phyloP scores from a whole-genome alignment of 2,888 invertebrate species.

The Drosophila mimica region DNA sequence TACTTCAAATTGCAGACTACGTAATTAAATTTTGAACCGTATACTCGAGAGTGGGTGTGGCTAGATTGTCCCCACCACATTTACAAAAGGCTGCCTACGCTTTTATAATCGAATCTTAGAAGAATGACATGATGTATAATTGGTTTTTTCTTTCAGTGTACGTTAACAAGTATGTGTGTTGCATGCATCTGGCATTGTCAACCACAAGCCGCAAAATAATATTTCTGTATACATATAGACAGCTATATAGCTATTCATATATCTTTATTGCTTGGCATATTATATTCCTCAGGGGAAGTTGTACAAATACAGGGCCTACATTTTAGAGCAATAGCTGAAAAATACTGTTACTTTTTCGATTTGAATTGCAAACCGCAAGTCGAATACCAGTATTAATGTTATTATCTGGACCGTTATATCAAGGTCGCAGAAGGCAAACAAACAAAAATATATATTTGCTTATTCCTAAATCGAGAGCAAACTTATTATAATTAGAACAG shows the following conservation, averaged over 20 bases:
- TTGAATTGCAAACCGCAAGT: constrained; percentile 11
- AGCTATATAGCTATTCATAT: not conserved
- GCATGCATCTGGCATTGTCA: constrained; percentile 4
- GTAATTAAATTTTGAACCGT: not conserved
- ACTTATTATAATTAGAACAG: not conserved
- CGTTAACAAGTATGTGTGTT: not conserved
- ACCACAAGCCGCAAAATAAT: constrained; percentile 32
- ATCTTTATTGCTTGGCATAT: constrained; percentile 41
- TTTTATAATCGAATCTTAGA: not conserved
- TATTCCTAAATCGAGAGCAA: not conserved
- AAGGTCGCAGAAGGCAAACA: not conserved
- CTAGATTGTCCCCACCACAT: not conserved
- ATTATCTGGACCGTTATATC: not conserved
- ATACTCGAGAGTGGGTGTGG: not conserved
- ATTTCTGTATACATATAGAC: not conserved
- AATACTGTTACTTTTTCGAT: not conserved
- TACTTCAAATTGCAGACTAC: not conserved
- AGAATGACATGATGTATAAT: accelerated
- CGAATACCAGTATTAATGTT: not conserved
- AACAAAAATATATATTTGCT: not conserved
- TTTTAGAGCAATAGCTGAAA: not conserved
- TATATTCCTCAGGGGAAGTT: constrained; percentile 60
- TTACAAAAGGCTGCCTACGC: too few species aligned
- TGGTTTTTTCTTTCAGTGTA: not conserved
- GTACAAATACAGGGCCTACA: constrained; percentile 47